Percentiles rank a stretch among this genome's conserved stretches.
Evolutionary conservation across 1,140 invertebrate species (phyloP).

Genomic region (Ruditapes philippinarum): DNA sequence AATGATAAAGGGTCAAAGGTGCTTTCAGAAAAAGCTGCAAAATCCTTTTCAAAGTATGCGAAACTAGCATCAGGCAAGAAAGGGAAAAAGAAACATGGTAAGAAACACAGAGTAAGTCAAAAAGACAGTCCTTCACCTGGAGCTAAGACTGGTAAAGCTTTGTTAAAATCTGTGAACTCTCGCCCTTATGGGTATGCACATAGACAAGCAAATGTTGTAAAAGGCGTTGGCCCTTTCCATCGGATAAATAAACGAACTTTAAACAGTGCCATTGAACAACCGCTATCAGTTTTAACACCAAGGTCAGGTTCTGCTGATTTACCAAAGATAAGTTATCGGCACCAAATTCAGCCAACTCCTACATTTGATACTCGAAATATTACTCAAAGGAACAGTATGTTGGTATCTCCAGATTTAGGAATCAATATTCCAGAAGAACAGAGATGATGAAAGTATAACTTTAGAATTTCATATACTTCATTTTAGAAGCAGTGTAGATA

Average conservation of each 20-base stretch:
- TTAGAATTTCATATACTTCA: no score
- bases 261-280: conserved; percentile 70
- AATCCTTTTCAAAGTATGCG: conserved; percentile 61
- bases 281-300: conserved; percentile 35
- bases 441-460: neutral
- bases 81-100: conserved; percentile 23
- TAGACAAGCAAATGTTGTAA: conserved; percentile 21
- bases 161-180: conserved; percentile 63
- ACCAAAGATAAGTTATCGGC: conserved; percentile 68
- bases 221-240: conserved; percentile 59
- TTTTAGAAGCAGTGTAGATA: no score
- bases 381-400: conserved; percentile 4
- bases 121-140: conserved; percentile 49
- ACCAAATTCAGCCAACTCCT: conserved; percentile 54
- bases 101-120: conserved; percentile 1
- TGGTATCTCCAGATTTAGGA: neutral
- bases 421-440: neutral
- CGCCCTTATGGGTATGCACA: conserved; percentile 70
- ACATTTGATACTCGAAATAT: conserved; percentile 71
- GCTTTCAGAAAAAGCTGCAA: conserved; percentile 49
- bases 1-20: conserved; percentile 48
- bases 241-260: conserved; percentile 62
- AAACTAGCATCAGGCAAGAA: conserved; percentile 33
- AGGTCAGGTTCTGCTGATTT: conserved; percentile 72
- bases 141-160: conserved; percentile 15